Conservation (phyloP, 35 echinoderm and acorn worm genomes). For the Diadema setosum region DNA sequence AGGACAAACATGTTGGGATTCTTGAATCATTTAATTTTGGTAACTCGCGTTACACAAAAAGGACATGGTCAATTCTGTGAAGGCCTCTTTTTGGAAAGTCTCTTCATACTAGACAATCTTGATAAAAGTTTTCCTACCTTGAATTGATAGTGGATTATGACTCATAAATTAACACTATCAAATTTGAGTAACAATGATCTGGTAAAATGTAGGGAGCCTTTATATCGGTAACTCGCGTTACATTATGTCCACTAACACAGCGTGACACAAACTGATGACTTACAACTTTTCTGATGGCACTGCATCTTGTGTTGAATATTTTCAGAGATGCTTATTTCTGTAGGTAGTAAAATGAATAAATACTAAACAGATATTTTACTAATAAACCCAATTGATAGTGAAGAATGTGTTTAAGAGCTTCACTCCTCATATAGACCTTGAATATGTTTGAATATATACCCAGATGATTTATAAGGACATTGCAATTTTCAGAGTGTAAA, state of each 20-base stretch:
- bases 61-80: no score
- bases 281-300: not conserved
- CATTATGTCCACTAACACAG: not conserved
- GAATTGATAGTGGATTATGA: constrained; percentile 7
- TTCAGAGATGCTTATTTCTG: not conserved
- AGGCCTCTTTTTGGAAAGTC: no score
- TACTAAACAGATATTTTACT: not conserved
- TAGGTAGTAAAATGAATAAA: not conserved
- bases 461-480: not conserved
- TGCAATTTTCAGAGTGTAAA: not conserved
- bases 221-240: no score
- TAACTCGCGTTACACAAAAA: no score
- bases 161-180: not conserved
- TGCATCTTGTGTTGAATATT: not conserved
- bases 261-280: not conserved
- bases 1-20: no score
- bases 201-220: not conserved
- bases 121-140: not conserved
- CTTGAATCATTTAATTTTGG: no score
- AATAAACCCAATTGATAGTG: not conserved
- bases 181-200: not conserved
- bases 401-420: not conserved
- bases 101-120: no score
- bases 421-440: not conserved
- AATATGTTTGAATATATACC: not conserved